These are phyloP conservation scores for Pseudomyrmex flavicornis DNA, from an alignment of 1,140 invertebrate genomes.

Conservation along the genomic window DNA sequence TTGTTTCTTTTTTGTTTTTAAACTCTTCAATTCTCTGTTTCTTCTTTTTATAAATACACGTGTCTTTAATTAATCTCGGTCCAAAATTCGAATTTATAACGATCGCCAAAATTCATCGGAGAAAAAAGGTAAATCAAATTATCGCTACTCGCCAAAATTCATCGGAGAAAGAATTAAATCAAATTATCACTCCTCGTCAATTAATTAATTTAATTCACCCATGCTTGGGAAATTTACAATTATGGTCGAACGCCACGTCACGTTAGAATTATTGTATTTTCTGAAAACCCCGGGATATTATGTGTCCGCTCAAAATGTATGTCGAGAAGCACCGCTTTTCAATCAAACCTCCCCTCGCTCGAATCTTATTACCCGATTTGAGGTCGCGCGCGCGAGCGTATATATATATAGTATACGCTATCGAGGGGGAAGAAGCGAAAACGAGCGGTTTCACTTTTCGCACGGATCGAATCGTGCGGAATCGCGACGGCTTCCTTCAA, in stretches of 20 bases:
- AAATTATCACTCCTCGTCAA: neutral
- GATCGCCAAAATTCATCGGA: neutral
- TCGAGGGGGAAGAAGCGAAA: slow-evolving; percentile 21
- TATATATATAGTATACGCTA: neutral
- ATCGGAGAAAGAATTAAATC: neutral
- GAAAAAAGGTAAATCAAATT: neutral
- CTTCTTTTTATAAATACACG: too few relatives aligned
- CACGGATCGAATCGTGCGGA: slow-evolving; percentile 72
- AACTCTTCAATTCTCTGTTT: neutral
- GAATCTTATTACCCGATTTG: slow-evolving; percentile 68
- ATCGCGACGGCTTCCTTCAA: slow-evolving; percentile 64
- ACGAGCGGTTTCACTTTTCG: slow-evolving; percentile 70
- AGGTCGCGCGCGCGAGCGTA: neutral
- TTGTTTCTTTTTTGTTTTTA: neutral
- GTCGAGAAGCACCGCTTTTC: slow-evolving; percentile 12
- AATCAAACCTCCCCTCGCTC: slow-evolving; percentile 20
- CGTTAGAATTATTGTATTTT: neutral
- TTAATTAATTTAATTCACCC: slow-evolving; percentile 36
- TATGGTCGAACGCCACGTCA: neutral
- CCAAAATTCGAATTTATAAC: neutral
- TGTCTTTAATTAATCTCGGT: too few relatives aligned
- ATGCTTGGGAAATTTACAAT: slow-evolving; percentile 14
- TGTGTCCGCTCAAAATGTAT: neutral
- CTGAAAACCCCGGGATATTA: slow-evolving; percentile 4
- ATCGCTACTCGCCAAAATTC: too few relatives aligned